Conservation (phyloP, 1,140 invertebrate genomes). For the Argopecten irradians region DNA sequence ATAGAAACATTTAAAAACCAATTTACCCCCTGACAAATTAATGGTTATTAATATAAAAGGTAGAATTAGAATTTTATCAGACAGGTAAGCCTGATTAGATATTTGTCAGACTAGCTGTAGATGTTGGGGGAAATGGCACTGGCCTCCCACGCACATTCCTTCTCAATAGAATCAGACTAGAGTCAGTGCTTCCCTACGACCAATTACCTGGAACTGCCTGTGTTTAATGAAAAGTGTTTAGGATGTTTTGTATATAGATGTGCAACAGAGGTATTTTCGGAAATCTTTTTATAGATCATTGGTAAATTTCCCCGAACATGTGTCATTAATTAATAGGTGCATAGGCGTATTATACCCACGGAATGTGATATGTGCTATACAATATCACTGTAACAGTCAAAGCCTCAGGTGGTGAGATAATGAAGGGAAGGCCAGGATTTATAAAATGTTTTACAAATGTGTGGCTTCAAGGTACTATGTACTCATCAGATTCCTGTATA, state of each 20-base stretch:
- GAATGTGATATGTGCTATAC: neutral
- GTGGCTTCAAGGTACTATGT: neutral
- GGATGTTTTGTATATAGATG: neutral
- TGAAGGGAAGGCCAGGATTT: neutral
- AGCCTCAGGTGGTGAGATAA: neutral
- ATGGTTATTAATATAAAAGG: too few relatives aligned
- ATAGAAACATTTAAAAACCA: too few relatives aligned
- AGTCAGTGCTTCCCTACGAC: neutral
- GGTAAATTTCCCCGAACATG: neutral
- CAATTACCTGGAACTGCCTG: neutral
- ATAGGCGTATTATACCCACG: neutral
- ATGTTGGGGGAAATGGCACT: neutral
- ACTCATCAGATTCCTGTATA: neutral
- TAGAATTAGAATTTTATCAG: neutral
- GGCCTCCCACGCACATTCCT: constrained; percentile 6
- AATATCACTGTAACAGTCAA: too few relatives aligned
- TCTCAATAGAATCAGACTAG: neutral
- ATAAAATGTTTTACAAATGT: neutral
- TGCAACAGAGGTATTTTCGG: neutral
- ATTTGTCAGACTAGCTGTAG: neutral
- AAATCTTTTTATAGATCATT: neutral
- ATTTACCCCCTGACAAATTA: too few relatives aligned
- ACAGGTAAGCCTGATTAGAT: neutral
- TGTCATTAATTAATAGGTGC: neutral
- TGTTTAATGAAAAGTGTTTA: neutral